Conservation (phyloP, 2,113 vertebrate species). For the Psilopogon haemacephalus region DNA sequence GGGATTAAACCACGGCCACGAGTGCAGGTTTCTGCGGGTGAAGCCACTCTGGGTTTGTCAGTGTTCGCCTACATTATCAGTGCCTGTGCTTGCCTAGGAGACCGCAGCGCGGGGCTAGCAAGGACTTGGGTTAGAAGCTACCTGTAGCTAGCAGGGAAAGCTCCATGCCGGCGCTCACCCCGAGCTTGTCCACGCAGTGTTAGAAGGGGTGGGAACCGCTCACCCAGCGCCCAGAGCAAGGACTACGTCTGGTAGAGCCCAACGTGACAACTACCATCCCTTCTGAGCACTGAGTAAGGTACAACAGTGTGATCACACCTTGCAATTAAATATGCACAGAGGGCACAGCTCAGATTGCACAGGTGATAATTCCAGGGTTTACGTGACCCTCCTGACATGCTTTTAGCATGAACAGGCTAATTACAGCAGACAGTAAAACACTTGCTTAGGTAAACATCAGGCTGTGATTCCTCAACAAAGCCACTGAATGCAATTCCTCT, state of each 20-base stretch:
- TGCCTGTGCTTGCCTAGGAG: not conserved
- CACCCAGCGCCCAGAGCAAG: not conserved
- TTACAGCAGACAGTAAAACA: not conserved
- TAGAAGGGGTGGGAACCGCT: not conserved
- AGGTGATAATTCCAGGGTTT: not conserved
- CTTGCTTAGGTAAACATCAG: not conserved
- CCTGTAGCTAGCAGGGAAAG: too few species aligned
- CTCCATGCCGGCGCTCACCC: accelerated
- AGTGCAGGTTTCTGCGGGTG: not conserved
- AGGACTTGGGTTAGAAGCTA: not conserved
- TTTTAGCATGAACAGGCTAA: not conserved
- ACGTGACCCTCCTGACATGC: not conserved
- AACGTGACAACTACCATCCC: not conserved
- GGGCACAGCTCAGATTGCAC: not conserved
- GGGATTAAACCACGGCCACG: accelerated
- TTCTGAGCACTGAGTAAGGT: not conserved
- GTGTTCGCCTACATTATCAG: accelerated
- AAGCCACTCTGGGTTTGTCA: accelerated
- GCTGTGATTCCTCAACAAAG: not conserved
- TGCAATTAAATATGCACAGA: not conserved
- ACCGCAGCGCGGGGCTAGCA: not conserved
- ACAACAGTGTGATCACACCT: not conserved
- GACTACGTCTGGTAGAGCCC: not conserved
- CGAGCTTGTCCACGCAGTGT: accelerated
- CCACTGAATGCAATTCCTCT: not conserved